These are phyloP conservation scores for Drosophila cracens DNA, from an alignment of 2,888 invertebrate genomes.

Conservation along the genomic window DNA sequence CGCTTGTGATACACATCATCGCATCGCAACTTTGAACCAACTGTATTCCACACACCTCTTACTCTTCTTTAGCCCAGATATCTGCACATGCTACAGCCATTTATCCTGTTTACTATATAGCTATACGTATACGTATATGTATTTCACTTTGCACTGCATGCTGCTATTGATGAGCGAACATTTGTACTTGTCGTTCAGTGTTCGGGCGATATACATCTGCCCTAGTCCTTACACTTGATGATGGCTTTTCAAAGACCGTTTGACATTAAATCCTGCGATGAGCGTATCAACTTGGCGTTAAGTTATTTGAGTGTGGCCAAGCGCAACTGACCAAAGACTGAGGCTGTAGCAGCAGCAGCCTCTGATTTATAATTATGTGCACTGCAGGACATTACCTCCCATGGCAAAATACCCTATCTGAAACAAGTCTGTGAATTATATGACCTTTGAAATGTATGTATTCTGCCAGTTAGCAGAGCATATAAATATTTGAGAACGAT, in stretches of 20 bases:
- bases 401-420: not conserved
- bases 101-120: conserved; percentile 37
- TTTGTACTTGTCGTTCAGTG: conserved; percentile 73
- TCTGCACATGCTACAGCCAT: conserved; percentile 52
- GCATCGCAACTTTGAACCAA: conserved; percentile 11
- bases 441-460: conserved; percentile 37
- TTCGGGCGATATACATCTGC: conserved; percentile 58
- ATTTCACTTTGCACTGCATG: conserved; percentile 50
- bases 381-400: conserved; percentile 28
- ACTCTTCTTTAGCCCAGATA: conserved; percentile 12
- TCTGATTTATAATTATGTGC: conserved; percentile 71
- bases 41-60: not conserved
- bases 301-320: conserved; percentile 69
- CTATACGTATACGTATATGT: not conserved
- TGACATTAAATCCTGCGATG: conserved; percentile 65
- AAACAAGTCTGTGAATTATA: conserved; percentile 39
- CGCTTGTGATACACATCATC: conserved; percentile 53
- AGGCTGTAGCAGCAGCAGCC: conserved; percentile 28
- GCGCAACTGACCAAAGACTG: conserved; percentile 34
- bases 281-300: conserved; percentile 64
- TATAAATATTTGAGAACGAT: conserved; percentile 63
- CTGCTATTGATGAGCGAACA: conserved; percentile 68
- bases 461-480: conserved; percentile 48
- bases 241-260: conserved; percentile 70
- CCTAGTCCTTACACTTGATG: conserved; percentile 56